Conservation (phyloP, 2,113 vertebrate genomes). For the Sinocyclocheilus anophthalmus region DNA sequence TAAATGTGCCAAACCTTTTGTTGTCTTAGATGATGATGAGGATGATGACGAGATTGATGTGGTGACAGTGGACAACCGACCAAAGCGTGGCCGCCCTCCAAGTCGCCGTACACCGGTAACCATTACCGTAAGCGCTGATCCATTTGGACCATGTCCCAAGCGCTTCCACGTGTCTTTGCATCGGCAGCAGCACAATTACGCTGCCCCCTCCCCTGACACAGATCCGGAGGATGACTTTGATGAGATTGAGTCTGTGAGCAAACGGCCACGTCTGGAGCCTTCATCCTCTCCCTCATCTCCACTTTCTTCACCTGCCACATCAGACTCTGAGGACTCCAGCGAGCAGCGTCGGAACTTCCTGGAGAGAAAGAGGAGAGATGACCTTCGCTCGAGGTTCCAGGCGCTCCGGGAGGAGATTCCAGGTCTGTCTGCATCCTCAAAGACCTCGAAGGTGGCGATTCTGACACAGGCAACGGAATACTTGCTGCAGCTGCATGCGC, state of each 20-base stretch:
- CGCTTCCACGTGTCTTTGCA: slow-evolving; percentile 93
- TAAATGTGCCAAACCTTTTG: slow-evolving; percentile 23
- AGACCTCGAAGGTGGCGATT: slow-evolving; percentile 93
- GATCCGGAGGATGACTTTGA: slow-evolving; percentile 58
- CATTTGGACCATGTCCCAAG: slow-evolving; percentile 85
- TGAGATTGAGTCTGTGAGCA: slow-evolving; percentile 51
- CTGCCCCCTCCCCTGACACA: slow-evolving; percentile 85
- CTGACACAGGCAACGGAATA: slow-evolving; percentile 90
- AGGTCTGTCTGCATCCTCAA: slow-evolving; percentile 81
- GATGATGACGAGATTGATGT: slow-evolving; percentile 80
- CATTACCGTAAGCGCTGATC: slow-evolving; percentile 86
- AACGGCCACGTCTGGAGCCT: slow-evolving; percentile 56
- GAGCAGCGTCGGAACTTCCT: slow-evolving; percentile 91
- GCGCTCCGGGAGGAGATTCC: slow-evolving; percentile 89
- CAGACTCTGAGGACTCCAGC: slow-evolving; percentile 83
- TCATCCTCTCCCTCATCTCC: slow-evolving; percentile 60
- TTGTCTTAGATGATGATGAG: slow-evolving; percentile 62
- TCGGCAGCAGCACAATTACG: slow-evolving; percentile 96
- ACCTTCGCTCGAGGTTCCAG: slow-evolving; percentile 90
- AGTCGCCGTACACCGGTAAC: slow-evolving; percentile 84
- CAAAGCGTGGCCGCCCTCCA: slow-evolving; percentile 82
- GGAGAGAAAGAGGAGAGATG: slow-evolving; percentile 91
- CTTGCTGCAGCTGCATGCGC: slow-evolving; percentile 79
- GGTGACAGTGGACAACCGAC: slow-evolving; percentile 91
- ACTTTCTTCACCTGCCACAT: slow-evolving; percentile 73